Evolutionary conservation across 2,797 vertebrate genomes (phyloP).

Genomic region (Chelmon rostratus): DNA sequence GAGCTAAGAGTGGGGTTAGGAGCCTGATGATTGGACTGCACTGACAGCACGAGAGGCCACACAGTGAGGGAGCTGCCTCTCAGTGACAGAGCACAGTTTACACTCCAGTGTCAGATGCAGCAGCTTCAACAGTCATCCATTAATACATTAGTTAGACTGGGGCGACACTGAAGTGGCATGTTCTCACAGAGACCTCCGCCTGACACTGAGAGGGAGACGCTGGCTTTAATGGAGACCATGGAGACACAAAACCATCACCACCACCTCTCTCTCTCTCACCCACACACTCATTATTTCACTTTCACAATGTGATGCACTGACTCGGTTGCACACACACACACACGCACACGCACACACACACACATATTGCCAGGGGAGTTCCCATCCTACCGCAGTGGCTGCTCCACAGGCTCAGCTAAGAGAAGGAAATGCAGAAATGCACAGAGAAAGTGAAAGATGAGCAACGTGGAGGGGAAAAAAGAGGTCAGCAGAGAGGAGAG

Average conservation of each 20-base stretch:
- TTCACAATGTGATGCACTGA: constrained; percentile 59
- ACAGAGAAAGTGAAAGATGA: constrained; percentile 85
- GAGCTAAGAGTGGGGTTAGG: constrained; percentile 8
- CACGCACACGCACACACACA: constrained; percentile 65
- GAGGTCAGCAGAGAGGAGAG: constrained; percentile 75
- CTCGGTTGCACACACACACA: constrained; percentile 44
- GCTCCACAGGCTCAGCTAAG: constrained; percentile 90
- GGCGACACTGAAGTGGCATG: constrained; percentile 43
- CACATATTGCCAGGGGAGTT: constrained; percentile 80
- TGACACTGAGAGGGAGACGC: constrained; percentile 65
- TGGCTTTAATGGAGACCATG: constrained; percentile 57
- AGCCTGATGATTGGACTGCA: constrained; percentile 13
- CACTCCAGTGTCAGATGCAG: constrained; percentile 52
- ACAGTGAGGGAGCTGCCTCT: constrained; percentile 37
- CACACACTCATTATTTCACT: constrained; percentile 54
- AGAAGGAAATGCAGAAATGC: constrained; percentile 84
- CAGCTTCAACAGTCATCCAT: constrained; percentile 52
- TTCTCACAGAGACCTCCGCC: constrained; percentile 47
- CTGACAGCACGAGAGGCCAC: constrained; percentile 27
- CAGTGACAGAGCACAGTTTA: constrained; percentile 55
- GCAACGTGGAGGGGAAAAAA: constrained; percentile 70
- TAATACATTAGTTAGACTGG: constrained; percentile 64
- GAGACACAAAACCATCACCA: constrained; percentile 69
- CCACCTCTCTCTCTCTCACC: constrained; percentile 31
- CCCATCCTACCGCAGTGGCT: constrained; percentile 89